These are phyloP conservation scores for Eremobia ochroleuca DNA, from an alignment of 2,888 invertebrate species.

Conservation along the genomic window DNA sequence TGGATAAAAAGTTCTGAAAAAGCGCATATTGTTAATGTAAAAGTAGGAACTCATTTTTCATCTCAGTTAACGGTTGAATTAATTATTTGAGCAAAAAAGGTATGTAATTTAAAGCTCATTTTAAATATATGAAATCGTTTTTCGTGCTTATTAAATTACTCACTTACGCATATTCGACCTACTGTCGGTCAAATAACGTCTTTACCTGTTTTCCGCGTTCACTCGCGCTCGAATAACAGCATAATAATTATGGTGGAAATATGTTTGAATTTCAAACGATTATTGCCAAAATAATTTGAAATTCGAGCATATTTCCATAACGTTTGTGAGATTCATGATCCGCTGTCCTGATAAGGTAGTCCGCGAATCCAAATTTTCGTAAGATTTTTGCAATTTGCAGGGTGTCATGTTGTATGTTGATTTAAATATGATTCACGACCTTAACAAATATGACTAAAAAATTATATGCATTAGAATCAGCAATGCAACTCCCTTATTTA, in stretches of 20 bases:
- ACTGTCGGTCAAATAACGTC: conserved; percentile 33
- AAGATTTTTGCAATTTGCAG: too few relatives aligned
- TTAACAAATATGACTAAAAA: too few relatives aligned
- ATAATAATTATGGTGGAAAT: neutral
- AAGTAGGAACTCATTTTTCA: conserved; percentile 38
- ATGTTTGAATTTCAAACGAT: neutral
- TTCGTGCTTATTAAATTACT: conserved; percentile 19
- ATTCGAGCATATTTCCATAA: neutral
- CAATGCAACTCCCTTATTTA: too few relatives aligned
- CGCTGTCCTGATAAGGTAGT: too few relatives aligned
- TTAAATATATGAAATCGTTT: conserved; percentile 12
- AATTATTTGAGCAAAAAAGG: conserved; percentile 15
- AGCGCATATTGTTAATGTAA: conserved; percentile 17
- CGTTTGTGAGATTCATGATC: too few relatives aligned
- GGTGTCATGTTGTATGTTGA: too few relatives aligned
- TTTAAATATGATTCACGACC: too few relatives aligned
- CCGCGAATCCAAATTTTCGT: too few relatives aligned
- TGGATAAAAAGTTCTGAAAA: neutral
- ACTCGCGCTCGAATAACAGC: neutral
- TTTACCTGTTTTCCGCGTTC: conserved; percentile 21
- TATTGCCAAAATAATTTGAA: neutral
- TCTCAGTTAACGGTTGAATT: conserved; percentile 33
- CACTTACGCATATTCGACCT: conserved; percentile 39
- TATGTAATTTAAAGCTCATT: conserved; percentile 11
- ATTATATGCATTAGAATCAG: too few relatives aligned